Conservation (phyloP, 2,113 vertebrate genomes). For the Sphaerodactylus townsendi region DNA sequence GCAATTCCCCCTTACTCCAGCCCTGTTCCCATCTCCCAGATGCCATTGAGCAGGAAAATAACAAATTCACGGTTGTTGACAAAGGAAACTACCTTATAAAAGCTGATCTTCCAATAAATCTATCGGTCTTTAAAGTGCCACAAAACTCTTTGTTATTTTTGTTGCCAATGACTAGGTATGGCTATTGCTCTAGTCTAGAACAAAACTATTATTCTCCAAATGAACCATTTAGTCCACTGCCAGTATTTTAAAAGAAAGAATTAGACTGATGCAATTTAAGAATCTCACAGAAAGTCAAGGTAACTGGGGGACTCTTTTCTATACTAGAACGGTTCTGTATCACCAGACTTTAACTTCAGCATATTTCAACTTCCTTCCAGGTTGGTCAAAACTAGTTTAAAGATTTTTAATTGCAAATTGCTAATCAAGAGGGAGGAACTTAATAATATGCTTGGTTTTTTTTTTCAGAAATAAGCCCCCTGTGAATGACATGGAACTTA, state of each 20-base stretch:
- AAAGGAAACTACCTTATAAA: neutral
- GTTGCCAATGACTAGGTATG: neutral
- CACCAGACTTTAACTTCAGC: no score
- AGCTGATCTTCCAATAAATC: neutral
- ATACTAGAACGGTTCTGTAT: neutral
- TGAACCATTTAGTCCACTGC: neutral
- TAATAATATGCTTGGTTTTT: neutral
- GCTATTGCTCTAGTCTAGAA: neutral
- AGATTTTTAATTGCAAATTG: neutral
- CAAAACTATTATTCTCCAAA: neutral
- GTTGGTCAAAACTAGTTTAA: neutral
- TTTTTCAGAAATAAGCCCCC: neutral
- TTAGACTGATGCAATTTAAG: neutral
- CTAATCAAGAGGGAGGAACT: neutral
- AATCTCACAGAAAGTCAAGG: neutral
- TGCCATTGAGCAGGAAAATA: neutral
- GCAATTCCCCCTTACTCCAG: no score
- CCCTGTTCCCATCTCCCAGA: neutral
- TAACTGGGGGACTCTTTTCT: neutral
- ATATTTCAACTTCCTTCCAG: neutral
- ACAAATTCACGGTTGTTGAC: neutral
- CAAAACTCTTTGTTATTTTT: neutral
- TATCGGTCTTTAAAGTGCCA: neutral
- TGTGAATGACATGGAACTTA: neutral
- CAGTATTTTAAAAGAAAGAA: neutral